A percentile compares a stretch with the other conserved stretches of the same genome.
These are phyloP conservation scores for Drosophila greeni DNA, from an alignment of 2,888 invertebrate species.

Conservation along the genomic window DNA sequence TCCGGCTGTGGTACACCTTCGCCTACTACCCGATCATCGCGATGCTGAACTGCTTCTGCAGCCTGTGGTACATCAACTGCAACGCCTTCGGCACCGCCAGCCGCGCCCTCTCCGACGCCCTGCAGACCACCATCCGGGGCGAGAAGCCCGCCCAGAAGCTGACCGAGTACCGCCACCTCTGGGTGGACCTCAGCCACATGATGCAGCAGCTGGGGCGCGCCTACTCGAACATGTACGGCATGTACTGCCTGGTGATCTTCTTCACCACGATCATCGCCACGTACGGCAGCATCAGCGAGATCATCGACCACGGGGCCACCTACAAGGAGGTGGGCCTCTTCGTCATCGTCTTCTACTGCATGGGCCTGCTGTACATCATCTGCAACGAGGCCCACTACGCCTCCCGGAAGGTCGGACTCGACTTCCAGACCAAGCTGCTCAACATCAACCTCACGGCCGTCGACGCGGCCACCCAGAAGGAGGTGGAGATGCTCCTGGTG, in stretches of 20 bases:
- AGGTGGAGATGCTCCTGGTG: slow-evolving; percentile 86
- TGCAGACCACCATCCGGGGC: slow-evolving; percentile 83
- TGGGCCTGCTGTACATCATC: slow-evolving; percentile 85
- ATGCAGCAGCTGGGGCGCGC: slow-evolving; percentile 87
- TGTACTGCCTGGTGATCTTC: slow-evolving; percentile 86
- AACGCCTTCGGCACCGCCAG: slow-evolving; percentile 84
- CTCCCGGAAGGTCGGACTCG: slow-evolving; percentile 82
- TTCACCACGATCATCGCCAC: slow-evolving; percentile 86
- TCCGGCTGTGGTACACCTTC: slow-evolving; percentile 85
- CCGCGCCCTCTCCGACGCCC: slow-evolving; percentile 82
- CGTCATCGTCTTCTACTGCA: slow-evolving; percentile 85
- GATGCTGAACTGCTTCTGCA: slow-evolving; percentile 86
- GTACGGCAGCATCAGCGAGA: slow-evolving; percentile 85
- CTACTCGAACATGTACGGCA: slow-evolving; percentile 88
- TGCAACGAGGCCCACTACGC: slow-evolving; percentile 87
- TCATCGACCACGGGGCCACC: slow-evolving; percentile 85
- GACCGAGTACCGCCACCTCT: slow-evolving; percentile 84
- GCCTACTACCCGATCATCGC: slow-evolving; percentile 87
- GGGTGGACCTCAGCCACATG: slow-evolving; percentile 87
- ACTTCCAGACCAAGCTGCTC: slow-evolving; percentile 83
- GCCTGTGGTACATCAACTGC: slow-evolving; percentile 85
- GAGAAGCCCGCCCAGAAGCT: slow-evolving; percentile 83
- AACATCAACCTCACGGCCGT: slow-evolving; percentile 84
- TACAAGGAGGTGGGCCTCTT: slow-evolving; percentile 86
- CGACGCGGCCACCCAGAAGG: slow-evolving; percentile 83